Evolutionary conservation across 2,797 vertebrate species (phyloP).

Genomic region (Sebastes itinus): DNA sequence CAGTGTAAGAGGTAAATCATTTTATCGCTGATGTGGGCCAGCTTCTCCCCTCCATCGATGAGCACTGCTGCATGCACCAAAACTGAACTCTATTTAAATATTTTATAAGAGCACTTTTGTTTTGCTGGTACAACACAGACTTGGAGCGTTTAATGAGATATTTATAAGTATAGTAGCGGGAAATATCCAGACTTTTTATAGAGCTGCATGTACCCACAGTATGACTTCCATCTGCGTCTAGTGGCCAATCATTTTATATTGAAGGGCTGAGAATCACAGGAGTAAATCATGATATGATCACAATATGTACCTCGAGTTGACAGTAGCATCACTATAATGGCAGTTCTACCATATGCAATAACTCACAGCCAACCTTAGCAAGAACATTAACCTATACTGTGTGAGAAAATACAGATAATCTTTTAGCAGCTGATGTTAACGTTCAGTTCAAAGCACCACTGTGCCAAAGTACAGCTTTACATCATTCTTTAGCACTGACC

Average conservation of each 20-base stretch:
- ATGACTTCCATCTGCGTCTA: background rate
- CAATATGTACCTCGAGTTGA: background rate
- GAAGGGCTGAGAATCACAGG: background rate
- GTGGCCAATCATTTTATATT: background rate
- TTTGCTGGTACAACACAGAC: background rate
- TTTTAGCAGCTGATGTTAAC: background rate
- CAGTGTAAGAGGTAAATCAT: background rate
- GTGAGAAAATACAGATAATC: background rate
- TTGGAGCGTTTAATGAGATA: background rate
- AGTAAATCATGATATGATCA: background rate
- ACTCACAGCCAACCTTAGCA: background rate
- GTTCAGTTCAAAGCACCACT: background rate
- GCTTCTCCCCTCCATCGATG: background rate
- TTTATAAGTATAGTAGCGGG: background rate
- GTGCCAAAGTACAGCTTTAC: background rate
- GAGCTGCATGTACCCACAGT: background rate
- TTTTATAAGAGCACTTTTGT: conserved; percentile 26
- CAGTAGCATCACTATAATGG: background rate
- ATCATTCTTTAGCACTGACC: background rate
- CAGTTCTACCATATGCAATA: background rate
- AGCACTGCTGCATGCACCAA: background rate
- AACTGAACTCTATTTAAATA: conserved; percentile 27
- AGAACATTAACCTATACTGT: background rate
- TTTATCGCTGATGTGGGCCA: background rate
- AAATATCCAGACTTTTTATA: background rate